Evolutionary conservation across 2,797 vertebrate genomes (phyloP).

Genomic region (Cossypha heuglini): DNA sequence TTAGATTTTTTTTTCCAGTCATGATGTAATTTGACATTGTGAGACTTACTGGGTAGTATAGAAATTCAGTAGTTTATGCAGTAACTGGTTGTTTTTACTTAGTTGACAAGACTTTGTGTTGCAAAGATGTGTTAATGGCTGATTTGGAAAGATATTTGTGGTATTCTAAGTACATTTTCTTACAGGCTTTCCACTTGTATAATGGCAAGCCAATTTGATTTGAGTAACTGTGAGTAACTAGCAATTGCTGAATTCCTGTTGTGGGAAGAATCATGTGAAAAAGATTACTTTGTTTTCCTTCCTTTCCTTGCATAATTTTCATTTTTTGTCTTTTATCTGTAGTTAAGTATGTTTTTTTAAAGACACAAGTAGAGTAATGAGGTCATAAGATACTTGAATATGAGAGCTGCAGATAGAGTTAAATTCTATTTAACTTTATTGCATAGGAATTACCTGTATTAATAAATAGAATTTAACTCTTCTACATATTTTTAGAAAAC

Average conservation of each 20-base stretch:
- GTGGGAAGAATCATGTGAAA: not conserved
- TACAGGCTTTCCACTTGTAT: not conserved
- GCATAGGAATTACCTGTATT: not conserved
- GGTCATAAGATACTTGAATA: not conserved
- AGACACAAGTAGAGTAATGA: not conserved
- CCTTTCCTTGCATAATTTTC: not conserved
- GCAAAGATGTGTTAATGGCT: constrained; percentile 19
- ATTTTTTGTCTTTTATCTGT: not conserved
- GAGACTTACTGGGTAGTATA: constrained; percentile 27
- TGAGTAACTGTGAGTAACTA: not conserved
- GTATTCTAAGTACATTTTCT: not conserved
- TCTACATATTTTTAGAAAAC: not conserved
- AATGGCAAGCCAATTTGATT: not conserved
- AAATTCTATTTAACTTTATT: not conserved
- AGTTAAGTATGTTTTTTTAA: not conserved
- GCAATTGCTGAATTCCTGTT: not conserved
- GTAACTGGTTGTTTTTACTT: constrained; percentile 42
- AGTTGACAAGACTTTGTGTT: constrained; percentile 1
- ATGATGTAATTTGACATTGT: constrained; percentile 12
- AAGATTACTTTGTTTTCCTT: not conserved
- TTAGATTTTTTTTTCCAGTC: not conserved
- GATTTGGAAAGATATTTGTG: constrained; percentile 20
- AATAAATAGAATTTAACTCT: not conserved
- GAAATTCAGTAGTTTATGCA: constrained; percentile 53
- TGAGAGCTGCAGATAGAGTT: not conserved